Evolutionary conservation across 2,888 invertebrate genomes (phyloP), one percentile per base, ranked within the genome.

Genomic region (Tholera decimalis): DNA sequence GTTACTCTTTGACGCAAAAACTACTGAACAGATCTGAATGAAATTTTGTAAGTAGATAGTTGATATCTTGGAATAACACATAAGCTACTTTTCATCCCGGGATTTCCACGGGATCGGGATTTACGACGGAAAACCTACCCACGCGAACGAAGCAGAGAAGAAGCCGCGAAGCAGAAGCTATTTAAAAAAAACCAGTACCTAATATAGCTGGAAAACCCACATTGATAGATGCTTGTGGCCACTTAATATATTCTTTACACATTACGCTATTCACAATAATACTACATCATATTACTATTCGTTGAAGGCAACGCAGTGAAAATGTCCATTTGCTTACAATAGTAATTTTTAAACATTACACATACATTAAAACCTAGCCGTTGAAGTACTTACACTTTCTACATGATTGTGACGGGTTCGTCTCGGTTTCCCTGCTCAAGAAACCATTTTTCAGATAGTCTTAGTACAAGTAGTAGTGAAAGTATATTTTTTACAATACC

Each of bases 361-460:
- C 54, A 44, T 60, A 24, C 41, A 18, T 51, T 33, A 22, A n/a
- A 57, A 35, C 0, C 5, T 33, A 18, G n/a, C 28, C 11, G 51
- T 13, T 58, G 9, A 37, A 30, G 13, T 50, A 74, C 51, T 72
- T 67, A 22, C 41, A 67, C 75, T 74, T 67, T 72, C 68, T 67
- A 72, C 20, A 43, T 47, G 74, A 71, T 72, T 72, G 50, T 46
- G 6, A 30, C 26, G n/a, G 9, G 41, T 59, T 74, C 30, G 68
- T 74, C 68, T 26, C 55, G 59, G 54, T 72, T 74, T 71, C 68
- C 39, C 39, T 33, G 28, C 15, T 24, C 18, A 50, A 67, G 58
- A 59, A 50, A 41, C 24, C 5, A 54, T 66, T 58, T 73, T 73
- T 64, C 43, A 54, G 37, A 28, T 20, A 26, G 15, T 26, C 11